Percentiles rank a stretch among this genome's conserved stretches.
These are phyloP conservation scores for Portunus trituberculatus DNA, from an alignment of 1,140 invertebrate genomes.

Conservation along the genomic window DNA sequence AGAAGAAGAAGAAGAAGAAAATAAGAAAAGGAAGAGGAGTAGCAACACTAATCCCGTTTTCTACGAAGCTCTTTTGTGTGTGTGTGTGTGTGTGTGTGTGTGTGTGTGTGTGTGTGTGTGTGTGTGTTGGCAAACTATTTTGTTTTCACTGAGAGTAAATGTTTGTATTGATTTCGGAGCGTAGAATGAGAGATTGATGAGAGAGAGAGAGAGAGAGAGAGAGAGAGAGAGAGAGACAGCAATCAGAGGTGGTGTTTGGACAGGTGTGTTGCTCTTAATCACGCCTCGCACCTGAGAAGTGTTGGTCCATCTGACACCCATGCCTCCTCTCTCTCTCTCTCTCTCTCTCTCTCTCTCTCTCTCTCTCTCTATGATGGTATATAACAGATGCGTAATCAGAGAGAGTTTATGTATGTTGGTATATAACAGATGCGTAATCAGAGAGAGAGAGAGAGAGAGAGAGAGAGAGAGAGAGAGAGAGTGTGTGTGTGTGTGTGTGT, in stretches of 20 bases:
- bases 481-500: too few relatives aligned
- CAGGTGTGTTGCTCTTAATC: conserved; percentile 10
- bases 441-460: too few relatives aligned
- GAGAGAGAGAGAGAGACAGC: neutral
- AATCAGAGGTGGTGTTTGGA: neutral
- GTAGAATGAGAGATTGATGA: neutral
- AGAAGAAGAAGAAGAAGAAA: too few relatives aligned
- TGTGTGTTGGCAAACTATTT: neutral
- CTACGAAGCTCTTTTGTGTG: neutral
- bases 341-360: neutral
- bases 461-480: too few relatives aligned
- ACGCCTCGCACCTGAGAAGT: neutral
- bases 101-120: too few relatives aligned
- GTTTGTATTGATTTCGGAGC: neutral
- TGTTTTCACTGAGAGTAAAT: neutral
- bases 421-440: too few relatives aligned
- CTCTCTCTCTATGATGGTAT: neutral
- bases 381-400: too few relatives aligned
- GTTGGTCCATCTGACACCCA: neutral
- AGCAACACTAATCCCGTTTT: neutral
- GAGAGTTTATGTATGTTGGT: too few relatives aligned
- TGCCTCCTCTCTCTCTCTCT: neutral
- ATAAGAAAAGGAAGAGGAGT: too few relatives aligned
- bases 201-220: conserved; percentile 20
- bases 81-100: too few relatives aligned